phyloP scores from a whole-genome alignment of 2,113 vertebrate genomes.

The Taurulus bubalis region DNA sequence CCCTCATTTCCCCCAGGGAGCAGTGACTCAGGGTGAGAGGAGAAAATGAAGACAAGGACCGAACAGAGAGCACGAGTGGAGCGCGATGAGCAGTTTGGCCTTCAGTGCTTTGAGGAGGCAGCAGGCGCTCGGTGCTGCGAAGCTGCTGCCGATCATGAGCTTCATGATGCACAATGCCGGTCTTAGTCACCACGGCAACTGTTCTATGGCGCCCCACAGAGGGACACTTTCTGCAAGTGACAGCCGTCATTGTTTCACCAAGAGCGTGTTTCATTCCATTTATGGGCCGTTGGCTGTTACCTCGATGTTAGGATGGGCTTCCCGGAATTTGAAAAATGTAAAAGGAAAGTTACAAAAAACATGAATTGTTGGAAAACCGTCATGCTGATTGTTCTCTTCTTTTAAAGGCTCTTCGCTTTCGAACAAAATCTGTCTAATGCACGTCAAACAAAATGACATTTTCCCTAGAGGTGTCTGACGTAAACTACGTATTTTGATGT shows the following conservation, averaged over 20 bases:
- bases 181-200: slow-evolving; percentile 79
- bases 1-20: slow-evolving; percentile 69
- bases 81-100: slow-evolving; percentile 77
- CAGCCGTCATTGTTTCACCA: slow-evolving; percentile 37
- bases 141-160: slow-evolving; percentile 67
- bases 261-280: not conserved
- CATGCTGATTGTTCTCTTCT: not conserved
- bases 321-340: not conserved
- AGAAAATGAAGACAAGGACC: slow-evolving; percentile 60
- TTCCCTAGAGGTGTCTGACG: not conserved
- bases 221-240: slow-evolving; percentile 34
- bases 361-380: not conserved
- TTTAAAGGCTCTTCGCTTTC: not conserved
- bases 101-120: slow-evolving; percentile 75
- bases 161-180: slow-evolving; percentile 52
- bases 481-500: no score
- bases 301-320: not conserved
- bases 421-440: no score
- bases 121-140: slow-evolving; percentile 50
- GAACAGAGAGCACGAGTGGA: slow-evolving; percentile 41
- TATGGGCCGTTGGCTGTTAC: not conserved
- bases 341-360: not conserved
- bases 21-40: slow-evolving; percentile 78
- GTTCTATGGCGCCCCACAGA: slow-evolving; percentile 37
- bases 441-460: not conserved